Evolutionary conservation across 2,797 vertebrate species (phyloP).

Genomic region (Staurois parvus): DNA sequence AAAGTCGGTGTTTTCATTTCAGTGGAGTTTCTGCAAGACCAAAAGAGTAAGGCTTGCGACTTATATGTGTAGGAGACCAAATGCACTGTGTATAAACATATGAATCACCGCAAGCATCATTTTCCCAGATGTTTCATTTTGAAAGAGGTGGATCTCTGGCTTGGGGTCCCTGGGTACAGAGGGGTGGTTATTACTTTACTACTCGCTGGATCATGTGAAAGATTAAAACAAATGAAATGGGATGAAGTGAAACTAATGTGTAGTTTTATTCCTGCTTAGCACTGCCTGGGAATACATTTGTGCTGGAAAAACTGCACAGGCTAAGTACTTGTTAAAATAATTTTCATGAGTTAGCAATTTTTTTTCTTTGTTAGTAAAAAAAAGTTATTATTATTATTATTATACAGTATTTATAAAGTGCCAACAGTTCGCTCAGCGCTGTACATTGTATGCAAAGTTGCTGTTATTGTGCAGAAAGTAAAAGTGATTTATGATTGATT

Average conservation of each 20-base stretch:
- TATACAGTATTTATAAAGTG: no score
- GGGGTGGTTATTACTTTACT: slow-evolving; percentile 79
- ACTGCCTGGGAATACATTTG: background rate
- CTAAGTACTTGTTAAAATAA: no score
- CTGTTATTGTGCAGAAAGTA: no score
- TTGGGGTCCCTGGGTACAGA: slow-evolving; percentile 90
- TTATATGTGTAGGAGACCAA: background rate
- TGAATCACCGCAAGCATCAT: background rate
- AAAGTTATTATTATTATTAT: no score
- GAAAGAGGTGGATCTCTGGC: slow-evolving; percentile 81
- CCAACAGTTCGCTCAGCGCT: no score
- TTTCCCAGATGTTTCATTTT: slow-evolving; percentile 57
- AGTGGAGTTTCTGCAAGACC: slow-evolving; percentile 20
- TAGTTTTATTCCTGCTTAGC: background rate
- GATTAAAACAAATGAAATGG: slow-evolving; percentile 21
- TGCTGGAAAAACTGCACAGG: no score
- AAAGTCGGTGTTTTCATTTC: background rate
- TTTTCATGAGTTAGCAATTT: no score
- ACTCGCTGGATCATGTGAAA: slow-evolving; percentile 46
- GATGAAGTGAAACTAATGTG: slow-evolving; percentile 12
- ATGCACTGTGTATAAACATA: background rate
- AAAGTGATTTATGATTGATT: no score
- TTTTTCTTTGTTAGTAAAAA: no score
- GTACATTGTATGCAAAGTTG: no score
- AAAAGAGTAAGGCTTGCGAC: background rate